Evolutionary conservation across 2,888 invertebrate species (phyloP).

Genomic region (Byasa hedistus): DNA sequence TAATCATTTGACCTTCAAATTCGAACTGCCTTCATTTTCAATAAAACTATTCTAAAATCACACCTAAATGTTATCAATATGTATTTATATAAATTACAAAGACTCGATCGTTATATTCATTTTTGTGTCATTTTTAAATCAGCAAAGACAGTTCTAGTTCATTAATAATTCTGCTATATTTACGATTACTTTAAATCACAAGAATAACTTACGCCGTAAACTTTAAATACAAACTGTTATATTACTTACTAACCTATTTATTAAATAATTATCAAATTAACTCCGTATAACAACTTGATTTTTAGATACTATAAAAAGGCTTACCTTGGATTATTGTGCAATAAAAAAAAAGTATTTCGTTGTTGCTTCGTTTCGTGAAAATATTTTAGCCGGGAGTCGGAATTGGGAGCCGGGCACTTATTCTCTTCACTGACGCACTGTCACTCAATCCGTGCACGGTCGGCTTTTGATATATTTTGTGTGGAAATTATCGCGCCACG

Average conservation of each 20-base stretch:
- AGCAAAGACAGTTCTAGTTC: too few species aligned
- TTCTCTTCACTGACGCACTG: conserved; percentile 69
- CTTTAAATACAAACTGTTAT: too few species aligned
- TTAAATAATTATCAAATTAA: not conserved
- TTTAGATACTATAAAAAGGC: conserved; percentile 22
- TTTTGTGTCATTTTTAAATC: too few species aligned
- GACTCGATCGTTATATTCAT: too few species aligned
- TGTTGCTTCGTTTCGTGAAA: conserved; percentile 49
- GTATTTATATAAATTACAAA: not conserved
- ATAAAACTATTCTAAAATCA: conserved; percentile 6
- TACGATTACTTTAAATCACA: too few species aligned
- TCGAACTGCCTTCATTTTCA: conserved; percentile 1
- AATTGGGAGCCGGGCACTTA: conserved; percentile 57
- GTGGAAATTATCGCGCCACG: conserved; percentile 56
- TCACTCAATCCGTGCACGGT: conserved; percentile 63
- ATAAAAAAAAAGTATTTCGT: conserved; percentile 38
- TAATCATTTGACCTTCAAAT: conserved; percentile 18
- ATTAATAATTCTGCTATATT: too few species aligned
- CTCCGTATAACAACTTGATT: not conserved
- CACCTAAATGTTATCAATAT: conserved; percentile 15
- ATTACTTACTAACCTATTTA: not conserved
- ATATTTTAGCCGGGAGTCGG: conserved; percentile 49
- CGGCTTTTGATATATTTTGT: conserved; percentile 48
- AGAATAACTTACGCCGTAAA: too few species aligned
- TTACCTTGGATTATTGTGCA: conserved; percentile 54